A percentile compares a stretch with the other conserved stretches of the same genome.
phyloP scores from a whole-genome alignment of 2,113 vertebrate species.

The Sorex fumeus region DNA sequence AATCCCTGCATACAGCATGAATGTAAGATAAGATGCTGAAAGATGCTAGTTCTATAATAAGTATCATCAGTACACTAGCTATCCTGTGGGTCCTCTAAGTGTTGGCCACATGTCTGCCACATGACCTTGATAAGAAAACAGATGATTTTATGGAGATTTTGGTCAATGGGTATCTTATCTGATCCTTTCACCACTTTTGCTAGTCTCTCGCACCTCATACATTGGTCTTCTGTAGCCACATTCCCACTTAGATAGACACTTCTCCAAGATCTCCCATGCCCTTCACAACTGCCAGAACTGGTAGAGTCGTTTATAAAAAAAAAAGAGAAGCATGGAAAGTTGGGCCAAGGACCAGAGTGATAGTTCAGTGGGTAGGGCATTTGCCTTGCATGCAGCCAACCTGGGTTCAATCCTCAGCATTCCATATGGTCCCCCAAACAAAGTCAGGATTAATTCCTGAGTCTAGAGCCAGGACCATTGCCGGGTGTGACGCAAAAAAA shows the following conservation, averaged over 20 bases:
- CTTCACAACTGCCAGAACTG: not conserved
- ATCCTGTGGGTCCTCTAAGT: not conserved
- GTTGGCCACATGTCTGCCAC: not conserved
- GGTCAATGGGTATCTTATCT: not conserved
- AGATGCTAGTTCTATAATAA: not conserved
- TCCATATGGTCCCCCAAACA: too few species aligned
- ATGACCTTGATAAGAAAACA: not conserved
- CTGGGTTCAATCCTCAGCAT: too few species aligned
- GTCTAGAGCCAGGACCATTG: too few species aligned
- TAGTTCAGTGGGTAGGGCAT: too few species aligned
- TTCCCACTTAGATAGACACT: not conserved
- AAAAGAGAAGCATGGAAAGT: not conserved
- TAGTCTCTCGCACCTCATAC: not conserved
- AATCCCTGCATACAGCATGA: not conserved
- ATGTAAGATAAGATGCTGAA: not conserved
- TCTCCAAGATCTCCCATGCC: not conserved
- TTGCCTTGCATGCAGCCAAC: too few species aligned
- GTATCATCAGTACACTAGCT: not conserved
- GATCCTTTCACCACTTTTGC: rapidly evolving
- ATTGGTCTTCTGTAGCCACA: not conserved
- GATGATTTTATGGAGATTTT: not conserved
- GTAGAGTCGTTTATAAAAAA: not conserved
- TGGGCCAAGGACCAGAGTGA: not conserved
- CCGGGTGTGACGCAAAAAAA: too few species aligned
- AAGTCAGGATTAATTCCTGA: too few species aligned